A percentile compares a stretch with the other conserved stretches of the same genome.
Evolutionary conservation across 2,888 invertebrate genomes (phyloP).

Genomic region (Erpobdella octoculata): DNA sequence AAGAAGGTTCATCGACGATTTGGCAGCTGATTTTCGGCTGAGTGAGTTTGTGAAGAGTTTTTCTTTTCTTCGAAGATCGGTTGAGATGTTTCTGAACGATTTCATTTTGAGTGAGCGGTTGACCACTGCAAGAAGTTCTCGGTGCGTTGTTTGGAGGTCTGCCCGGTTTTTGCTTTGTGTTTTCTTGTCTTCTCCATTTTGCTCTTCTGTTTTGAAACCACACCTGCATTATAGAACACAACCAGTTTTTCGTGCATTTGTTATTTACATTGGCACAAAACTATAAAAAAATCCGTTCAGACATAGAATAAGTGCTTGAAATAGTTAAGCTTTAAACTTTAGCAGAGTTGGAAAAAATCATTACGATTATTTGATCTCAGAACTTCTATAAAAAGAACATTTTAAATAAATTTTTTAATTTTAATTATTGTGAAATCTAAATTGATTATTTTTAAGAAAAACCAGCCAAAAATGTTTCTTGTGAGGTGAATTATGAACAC

Average conservation of each 20-base stretch:
- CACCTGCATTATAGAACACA: background rate
- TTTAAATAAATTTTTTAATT: no score
- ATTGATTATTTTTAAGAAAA: no score
- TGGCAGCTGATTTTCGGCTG: background rate
- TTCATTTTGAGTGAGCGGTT: background rate
- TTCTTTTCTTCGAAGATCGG: background rate
- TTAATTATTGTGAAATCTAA: no score
- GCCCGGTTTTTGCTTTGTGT: conserved; percentile 16
- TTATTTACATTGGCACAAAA: background rate
- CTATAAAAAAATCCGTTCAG: background rate
- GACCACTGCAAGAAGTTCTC: conserved; percentile 14
- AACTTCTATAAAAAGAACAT: no score
- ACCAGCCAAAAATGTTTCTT: no score
- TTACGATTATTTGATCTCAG: no score
- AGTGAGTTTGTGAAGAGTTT: no score
- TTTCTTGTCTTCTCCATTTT: conserved; percentile 18
- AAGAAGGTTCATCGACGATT: background rate
- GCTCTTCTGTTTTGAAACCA: conserved; percentile 26
- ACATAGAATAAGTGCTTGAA: background rate
- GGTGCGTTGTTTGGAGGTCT: conserved; percentile 20
- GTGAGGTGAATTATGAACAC: no score
- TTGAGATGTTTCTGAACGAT: background rate
- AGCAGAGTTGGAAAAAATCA: no score
- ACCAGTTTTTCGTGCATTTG: background rate
- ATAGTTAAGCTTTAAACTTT: background rate